Base-by-base conservation (phyloP, 2,113 vertebrate genomes). In the Phalacrocorax carbo region DNA sequence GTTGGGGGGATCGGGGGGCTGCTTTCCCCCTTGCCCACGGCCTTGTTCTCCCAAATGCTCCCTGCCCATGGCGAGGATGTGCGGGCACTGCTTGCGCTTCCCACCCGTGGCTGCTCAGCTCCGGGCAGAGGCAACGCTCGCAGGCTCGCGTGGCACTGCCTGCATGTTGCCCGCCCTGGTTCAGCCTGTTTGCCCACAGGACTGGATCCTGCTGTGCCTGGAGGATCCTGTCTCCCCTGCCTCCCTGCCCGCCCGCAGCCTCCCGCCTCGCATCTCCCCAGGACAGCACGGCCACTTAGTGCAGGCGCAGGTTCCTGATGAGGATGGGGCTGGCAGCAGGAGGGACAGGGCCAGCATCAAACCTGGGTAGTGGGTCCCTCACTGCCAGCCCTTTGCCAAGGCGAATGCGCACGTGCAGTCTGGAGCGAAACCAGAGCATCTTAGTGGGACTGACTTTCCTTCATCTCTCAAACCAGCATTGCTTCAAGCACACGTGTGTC, bases 361-460 rank as follows among this genome's bases (percentile, higher is more conserved):
- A 15, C 93, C 25, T 79, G 57, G 19, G 36, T 60, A 19, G 20
- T 1, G 1, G 6, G 23, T 88, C 61, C 44, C 36, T 83, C 5
- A 3, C 48, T 68, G 54, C 38, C 1, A 0, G 17, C 55, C 52
- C 60, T 54, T 76, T 40, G 57, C 82, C 46, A 30, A 23, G 57
- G 42, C 5, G 15, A 65, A 29, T 2, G 3, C 2, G 9, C 15
- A 5, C 0, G 0, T 58, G 40, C 20, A 13, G 48, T 30, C 32
- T 44, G 66, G 76, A 85, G 58, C 75, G 51, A 79, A 93, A 27
- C 42, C 82, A 69, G 79, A 86, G 54, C 65, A n/a, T 40, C 54
- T 46, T 29, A 16, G 7, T 68, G 70, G 40, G 46, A 82, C 44
- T 3, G 1, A 17, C 71, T 42, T n/a, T 70, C 75, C 90, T 85